These are phyloP conservation scores for Drosophila hawaiiensis DNA, from an alignment of 2,888 invertebrate species.

Conservation along the genomic window DNA sequence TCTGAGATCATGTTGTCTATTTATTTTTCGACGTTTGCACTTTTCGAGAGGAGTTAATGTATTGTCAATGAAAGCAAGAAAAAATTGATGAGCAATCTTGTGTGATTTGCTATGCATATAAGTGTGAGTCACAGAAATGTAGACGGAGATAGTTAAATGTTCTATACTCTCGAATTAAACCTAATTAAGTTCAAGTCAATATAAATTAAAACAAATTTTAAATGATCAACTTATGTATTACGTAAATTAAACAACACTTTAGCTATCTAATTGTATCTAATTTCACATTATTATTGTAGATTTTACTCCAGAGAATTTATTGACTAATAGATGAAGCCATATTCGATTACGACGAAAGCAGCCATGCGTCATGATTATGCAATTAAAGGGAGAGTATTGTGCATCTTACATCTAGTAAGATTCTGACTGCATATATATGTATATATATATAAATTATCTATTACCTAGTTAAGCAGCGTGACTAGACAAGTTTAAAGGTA, in stretches of 20 bases:
- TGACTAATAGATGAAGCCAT: constrained; percentile 2
- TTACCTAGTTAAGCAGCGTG: background rate
- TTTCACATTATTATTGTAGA: constrained; percentile 2
- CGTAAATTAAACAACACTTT: background rate
- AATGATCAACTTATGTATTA: background rate
- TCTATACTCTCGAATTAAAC: background rate
- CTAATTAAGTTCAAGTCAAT: background rate
- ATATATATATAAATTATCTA: background rate
- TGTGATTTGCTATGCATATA: constrained; percentile 1
- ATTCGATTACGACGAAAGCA: constrained; percentile 4
- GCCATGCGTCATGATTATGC: background rate
- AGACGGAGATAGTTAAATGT: background rate
- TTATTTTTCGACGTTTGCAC: constrained; percentile 6
- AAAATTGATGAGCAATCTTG: constrained; percentile 43
- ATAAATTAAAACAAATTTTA: background rate
- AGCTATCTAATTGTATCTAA: background rate
- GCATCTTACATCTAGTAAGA: background rate
- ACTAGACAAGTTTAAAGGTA: background rate
- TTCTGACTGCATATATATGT: background rate
- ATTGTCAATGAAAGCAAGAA: constrained; percentile 8
- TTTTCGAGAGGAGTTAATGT: constrained; percentile 12
- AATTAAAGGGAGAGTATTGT: background rate
- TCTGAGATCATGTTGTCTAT: constrained; percentile 42
- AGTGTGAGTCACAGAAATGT: constrained; percentile 26
- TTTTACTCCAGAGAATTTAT: background rate